These are phyloP conservation scores for Dastarcus helophoroides DNA, from an alignment of 2,888 invertebrate species.

Conservation along the genomic window DNA sequence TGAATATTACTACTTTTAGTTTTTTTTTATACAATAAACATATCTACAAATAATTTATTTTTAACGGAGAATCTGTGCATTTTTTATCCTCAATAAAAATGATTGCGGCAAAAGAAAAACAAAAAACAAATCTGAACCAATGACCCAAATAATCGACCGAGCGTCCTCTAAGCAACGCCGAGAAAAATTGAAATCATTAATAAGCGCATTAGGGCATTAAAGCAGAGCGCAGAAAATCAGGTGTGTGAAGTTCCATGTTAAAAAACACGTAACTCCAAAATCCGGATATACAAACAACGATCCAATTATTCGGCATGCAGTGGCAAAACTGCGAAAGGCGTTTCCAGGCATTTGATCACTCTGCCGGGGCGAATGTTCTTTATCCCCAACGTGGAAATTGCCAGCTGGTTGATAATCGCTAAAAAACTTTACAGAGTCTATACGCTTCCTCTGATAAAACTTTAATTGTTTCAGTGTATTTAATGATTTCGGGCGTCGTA, in stretches of 20 bases:
- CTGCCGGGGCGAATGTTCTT: slow-evolving; percentile 18
- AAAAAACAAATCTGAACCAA: no score
- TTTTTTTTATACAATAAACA: no score
- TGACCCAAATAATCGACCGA: no score
- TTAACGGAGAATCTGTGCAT: no score
- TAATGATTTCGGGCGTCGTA: slow-evolving; percentile 22
- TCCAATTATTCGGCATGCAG: slow-evolving; percentile 20
- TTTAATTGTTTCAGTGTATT: slow-evolving; percentile 25
- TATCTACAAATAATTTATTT: no score
- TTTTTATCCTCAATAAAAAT: no score
- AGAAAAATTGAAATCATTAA: slow-evolving; percentile 2
- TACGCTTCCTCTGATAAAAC: slow-evolving; percentile 18
- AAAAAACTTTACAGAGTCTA: slow-evolving; percentile 19
- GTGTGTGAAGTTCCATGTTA: slow-evolving; percentile 12
- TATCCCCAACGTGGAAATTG: slow-evolving; percentile 22
- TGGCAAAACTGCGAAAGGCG: slow-evolving; percentile 13
- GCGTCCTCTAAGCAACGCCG: no score
- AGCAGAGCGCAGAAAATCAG: slow-evolving; percentile 13
- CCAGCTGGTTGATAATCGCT: slow-evolving; percentile 24
- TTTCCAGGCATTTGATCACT: slow-evolving; percentile 19
- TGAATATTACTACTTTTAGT: no score
- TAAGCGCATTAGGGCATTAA: slow-evolving; percentile 8
- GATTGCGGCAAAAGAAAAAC: no score
- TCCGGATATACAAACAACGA: slow-evolving; percentile 17
- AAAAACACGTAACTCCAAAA: slow-evolving; percentile 14